Conservation (phyloP, 2,113 vertebrate species). For the Oncorhynchus clarkii region DNA sequence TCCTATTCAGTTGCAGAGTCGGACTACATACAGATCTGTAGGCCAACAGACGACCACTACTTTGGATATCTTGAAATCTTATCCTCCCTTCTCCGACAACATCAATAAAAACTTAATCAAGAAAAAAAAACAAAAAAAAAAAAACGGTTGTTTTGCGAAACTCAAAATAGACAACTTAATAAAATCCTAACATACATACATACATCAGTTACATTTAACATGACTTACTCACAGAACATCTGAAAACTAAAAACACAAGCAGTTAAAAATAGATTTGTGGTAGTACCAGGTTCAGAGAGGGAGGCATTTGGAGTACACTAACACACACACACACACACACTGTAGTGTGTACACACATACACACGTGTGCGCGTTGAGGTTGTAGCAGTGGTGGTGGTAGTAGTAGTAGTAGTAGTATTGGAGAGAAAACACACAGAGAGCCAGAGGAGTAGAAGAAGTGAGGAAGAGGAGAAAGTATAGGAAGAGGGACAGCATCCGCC, state of each 20-base stretch:
- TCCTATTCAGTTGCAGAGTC: neutral
- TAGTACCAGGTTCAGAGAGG: neutral
- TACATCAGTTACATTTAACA: neutral
- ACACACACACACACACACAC: neutral
- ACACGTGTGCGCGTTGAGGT: neutral
- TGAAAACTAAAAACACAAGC: conserved; percentile 28
- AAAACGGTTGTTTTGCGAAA: neutral
- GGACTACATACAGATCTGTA: conserved; percentile 27
- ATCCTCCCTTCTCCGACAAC: conserved; percentile 38
- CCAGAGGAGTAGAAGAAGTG: neutral
- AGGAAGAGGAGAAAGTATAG: neutral
- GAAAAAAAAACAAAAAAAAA: neutral
- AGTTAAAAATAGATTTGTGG: neutral
- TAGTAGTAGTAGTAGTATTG: too few species aligned
- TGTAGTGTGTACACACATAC: neutral
- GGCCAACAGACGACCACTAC: conserved; percentile 27
- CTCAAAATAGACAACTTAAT: neutral
- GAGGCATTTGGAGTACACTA: neutral
- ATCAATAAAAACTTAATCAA: conserved; percentile 44
- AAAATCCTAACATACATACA: conserved; percentile 14
- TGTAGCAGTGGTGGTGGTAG: too few species aligned
- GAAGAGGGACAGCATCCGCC: neutral
- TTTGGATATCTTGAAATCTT: conserved; percentile 31
- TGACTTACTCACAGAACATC: conserved; percentile 2
- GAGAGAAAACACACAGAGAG: too few species aligned